Conservation (phyloP, 2,888 invertebrate genomes). For the Spatulosminthurus flaviceps region DNA sequence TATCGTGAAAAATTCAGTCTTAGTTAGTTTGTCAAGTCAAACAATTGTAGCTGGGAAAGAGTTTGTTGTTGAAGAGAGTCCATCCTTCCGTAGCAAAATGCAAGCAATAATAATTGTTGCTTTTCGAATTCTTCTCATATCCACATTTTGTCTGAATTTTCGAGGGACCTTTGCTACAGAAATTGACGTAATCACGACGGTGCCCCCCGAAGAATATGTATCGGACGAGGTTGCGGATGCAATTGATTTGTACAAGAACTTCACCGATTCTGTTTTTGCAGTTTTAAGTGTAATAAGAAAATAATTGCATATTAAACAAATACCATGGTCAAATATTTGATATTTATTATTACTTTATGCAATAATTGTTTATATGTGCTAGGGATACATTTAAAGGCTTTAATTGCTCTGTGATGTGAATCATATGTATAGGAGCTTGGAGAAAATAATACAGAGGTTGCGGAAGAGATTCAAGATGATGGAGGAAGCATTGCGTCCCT, state of each 20-base stretch:
- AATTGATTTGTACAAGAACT: slow-evolving; percentile 31
- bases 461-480: background rate
- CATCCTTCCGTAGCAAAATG: background rate
- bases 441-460: slow-evolving; percentile 25
- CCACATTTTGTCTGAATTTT: background rate
- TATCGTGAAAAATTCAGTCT: background rate
- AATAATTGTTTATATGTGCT: background rate
- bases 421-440: slow-evolving; percentile 27
- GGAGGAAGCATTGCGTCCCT: slow-evolving; percentile 27
- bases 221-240: background rate
- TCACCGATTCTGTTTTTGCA: slow-evolving; percentile 26
- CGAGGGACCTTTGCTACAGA: background rate
- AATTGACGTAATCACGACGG: background rate
- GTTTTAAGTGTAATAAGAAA: slow-evolving; percentile 30
- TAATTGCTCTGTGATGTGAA: background rate
- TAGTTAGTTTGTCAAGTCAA: slow-evolving; percentile 18
- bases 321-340: no score
- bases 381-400: background rate
- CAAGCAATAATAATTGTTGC: background rate
- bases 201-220: background rate
- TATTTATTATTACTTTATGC: no score
- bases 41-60: no score
- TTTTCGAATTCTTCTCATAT: background rate
- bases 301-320: no score
- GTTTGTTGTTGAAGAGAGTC: background rate